A percentile compares a stretch with the other conserved stretches of the same genome.
Conservation (phyloP, 2,797 vertebrate genomes). For the Masticophis lateralis region DNA sequence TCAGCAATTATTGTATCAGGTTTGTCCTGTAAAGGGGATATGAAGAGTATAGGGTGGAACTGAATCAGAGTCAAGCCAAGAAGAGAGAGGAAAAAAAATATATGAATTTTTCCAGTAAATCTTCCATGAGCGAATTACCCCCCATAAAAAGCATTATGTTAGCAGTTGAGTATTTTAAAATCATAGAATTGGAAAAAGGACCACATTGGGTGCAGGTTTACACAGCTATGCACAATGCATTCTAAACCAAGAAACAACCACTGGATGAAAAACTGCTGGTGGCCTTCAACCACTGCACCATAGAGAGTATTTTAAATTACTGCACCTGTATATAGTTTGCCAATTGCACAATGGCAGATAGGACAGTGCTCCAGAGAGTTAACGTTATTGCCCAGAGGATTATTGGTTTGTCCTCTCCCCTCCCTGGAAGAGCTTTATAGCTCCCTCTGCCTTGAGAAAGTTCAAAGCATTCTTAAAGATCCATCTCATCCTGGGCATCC, state of each 20-base stretch:
- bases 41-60: constrained; percentile 28
- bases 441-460: no score
- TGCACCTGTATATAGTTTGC: no score
- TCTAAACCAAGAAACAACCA: background rate
- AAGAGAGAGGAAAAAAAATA: background rate
- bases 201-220: background rate
- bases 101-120: background rate
- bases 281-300: no score
- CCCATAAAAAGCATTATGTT: background rate
- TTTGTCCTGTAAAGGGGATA: constrained; percentile 38
- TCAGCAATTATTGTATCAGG: constrained; percentile 47
- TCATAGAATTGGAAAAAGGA: background rate
- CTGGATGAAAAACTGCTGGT: no score
- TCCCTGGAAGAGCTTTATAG: no score
- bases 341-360: no score
- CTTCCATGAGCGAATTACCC: background rate
- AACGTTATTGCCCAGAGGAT: no score
- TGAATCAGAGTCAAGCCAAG: constrained; percentile 26
- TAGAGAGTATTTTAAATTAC: no score
- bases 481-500: no score
- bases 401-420: no score
- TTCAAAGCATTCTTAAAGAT: no score
- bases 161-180: background rate
- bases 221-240: background rate
- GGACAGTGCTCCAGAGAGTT: no score